Percentiles rank a stretch among this genome's conserved stretches.
Evolutionary conservation across 2,113 vertebrate genomes (phyloP).

Genomic region (Alethe diademata): DNA sequence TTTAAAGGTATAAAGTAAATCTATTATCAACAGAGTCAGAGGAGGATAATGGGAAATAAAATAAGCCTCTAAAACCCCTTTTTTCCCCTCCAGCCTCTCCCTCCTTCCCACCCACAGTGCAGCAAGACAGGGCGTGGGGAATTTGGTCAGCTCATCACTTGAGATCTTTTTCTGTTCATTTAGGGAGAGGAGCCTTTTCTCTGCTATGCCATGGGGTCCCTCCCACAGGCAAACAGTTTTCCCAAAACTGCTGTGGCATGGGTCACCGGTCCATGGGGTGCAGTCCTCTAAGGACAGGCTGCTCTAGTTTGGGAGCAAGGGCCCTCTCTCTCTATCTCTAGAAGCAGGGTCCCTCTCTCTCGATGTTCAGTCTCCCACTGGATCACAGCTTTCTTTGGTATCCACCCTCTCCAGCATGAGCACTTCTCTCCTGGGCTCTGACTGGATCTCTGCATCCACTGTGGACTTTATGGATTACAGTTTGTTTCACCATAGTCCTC

Average conservation of each 20-base stretch:
- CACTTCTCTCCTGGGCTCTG: accelerated
- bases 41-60: background rate
- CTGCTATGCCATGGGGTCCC: background rate
- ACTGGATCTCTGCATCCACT: background rate
- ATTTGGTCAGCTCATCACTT: background rate
- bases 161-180: background rate
- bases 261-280: too few species aligned
- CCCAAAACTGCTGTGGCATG: background rate
- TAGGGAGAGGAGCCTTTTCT: background rate
- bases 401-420: accelerated
- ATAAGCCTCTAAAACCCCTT: background rate
- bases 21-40: background rate
- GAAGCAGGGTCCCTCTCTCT: background rate
- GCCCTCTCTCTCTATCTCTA: too few species aligned
- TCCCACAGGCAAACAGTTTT: background rate
- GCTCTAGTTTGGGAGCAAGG: background rate
- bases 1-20: background rate
- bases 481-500: background rate
- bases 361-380: background rate
- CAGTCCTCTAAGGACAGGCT: background rate
- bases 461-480: background rate
- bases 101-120: background rate
- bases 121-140: background rate
- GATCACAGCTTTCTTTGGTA: background rate
- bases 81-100: background rate